Conservation (phyloP, 1,140 invertebrate species). For the Rhagoletis zephyria region DNA sequence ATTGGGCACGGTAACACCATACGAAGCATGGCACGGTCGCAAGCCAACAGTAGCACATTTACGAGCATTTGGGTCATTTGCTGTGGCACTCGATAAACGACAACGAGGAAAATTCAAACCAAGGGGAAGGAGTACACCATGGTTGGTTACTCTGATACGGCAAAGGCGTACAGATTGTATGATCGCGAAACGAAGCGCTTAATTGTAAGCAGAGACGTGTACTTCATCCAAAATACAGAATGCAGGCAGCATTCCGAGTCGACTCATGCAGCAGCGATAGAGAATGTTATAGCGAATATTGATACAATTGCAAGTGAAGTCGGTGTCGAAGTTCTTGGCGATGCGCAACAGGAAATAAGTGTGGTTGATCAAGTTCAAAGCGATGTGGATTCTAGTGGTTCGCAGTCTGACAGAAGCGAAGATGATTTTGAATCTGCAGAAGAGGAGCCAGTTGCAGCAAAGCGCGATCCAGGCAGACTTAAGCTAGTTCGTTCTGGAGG, state of each 20-base stretch:
- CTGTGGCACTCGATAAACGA: slow-evolving; percentile 16
- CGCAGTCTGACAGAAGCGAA: neutral
- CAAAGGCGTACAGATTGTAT: slow-evolving; percentile 54
- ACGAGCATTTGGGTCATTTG: neutral
- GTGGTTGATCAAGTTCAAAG: neutral
- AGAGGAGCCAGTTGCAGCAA: neutral
- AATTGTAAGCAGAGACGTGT: slow-evolving; percentile 39
- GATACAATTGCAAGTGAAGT: neutral
- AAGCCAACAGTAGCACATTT: slow-evolving; percentile 38
- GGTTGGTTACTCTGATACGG: slow-evolving; percentile 53
- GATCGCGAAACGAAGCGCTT: neutral
- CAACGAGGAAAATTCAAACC: slow-evolving; percentile 46
- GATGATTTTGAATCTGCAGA: slow-evolving; percentile 9
- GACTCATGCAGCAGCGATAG: neutral
- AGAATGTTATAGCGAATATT: neutral
- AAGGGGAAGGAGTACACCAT: slow-evolving; percentile 50
- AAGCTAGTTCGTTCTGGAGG: too few species aligned
- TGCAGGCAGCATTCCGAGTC: neutral
- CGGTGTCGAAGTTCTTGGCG: neutral
- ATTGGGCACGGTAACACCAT: slow-evolving; percentile 34
- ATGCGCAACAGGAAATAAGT: neutral
- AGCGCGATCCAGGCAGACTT: too few species aligned
- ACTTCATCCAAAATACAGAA: neutral
- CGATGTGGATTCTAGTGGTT: too few species aligned
- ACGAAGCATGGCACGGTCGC: slow-evolving; percentile 40